These are phyloP conservation scores for Liodrosophila aerea DNA, from an alignment of 2,888 invertebrate species.

Conservation along the genomic window DNA sequence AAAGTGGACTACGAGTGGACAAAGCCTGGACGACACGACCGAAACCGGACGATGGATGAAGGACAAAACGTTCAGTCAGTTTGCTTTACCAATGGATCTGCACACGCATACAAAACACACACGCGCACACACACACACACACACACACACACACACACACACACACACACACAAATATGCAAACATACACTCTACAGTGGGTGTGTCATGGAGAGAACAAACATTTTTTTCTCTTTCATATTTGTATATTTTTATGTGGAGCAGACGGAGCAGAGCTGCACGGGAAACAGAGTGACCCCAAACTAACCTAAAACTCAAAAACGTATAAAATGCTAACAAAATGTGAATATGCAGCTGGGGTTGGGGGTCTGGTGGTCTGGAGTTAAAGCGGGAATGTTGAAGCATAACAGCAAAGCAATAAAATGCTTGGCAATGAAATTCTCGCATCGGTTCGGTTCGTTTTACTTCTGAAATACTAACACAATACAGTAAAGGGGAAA, in stretches of 20 bases:
- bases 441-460: conserved; percentile 40
- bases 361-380: background rate
- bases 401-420: conserved; percentile 56
- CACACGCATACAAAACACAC: background rate
- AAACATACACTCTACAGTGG: conserved; percentile 37
- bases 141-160: background rate
- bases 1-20: conserved; percentile 63
- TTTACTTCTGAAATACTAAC: conserved; percentile 49
- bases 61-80: conserved; percentile 19
- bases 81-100: conserved; percentile 17
- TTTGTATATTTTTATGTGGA: conserved; percentile 42
- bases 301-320: conserved; percentile 66
- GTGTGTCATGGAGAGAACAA: conserved; percentile 65
- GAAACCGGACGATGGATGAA: background rate
- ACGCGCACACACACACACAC: background rate
- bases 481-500: conserved; percentile 28
- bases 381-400: conserved; percentile 33
- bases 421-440: conserved; percentile 60
- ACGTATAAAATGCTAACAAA: conserved; percentile 47
- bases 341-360: conserved; percentile 26
- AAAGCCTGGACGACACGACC: conserved; percentile 19
- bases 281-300: conserved; percentile 49
- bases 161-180: conserved; percentile 16
- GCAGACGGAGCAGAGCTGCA: conserved; percentile 14
- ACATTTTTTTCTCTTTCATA: conserved; percentile 66